These are phyloP conservation scores for Metridium senile DNA, from an alignment of 92 coral and sea anemone genomes.

Conservation along the genomic window DNA sequence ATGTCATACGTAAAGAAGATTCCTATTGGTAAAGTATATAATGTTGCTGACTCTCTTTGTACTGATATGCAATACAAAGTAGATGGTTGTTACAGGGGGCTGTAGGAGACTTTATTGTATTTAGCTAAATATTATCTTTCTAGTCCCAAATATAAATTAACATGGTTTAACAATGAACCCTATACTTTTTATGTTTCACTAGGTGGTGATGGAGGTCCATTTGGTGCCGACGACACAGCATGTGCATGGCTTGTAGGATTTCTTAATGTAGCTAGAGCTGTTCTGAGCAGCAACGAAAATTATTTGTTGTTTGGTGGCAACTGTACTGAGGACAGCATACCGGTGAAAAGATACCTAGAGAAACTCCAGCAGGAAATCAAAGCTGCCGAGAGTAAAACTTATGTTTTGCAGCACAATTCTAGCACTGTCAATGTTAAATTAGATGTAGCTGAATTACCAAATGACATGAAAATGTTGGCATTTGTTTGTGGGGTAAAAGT, in stretches of 20 bases:
- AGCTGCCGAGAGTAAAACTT: conserved; percentile 27
- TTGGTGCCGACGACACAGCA: conserved; percentile 55
- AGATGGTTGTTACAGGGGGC: conserved; percentile 38
- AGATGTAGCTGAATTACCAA: too few relatives aligned
- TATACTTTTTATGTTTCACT: conserved; percentile 41
- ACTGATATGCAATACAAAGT: conserved; percentile 42
- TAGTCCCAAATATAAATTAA: conserved; percentile 24
- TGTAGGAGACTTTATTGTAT: conserved; percentile 28
- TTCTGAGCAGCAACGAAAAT: conserved; percentile 58
- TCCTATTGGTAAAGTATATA: conserved; percentile 39
- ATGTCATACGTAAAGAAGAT: conserved; percentile 54
- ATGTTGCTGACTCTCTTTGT: conserved; percentile 49
- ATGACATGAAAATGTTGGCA: conserved; percentile 74
- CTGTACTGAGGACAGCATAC: conserved; percentile 46
- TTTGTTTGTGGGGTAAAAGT: conserved; percentile 57
- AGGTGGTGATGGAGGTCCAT: conserved; percentile 69
- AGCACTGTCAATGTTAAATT: conserved; percentile 41
- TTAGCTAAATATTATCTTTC: conserved; percentile 54
- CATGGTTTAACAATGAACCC: conserved; percentile 33
- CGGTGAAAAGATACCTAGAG: conserved; percentile 44
- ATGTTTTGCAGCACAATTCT: conserved; percentile 20
- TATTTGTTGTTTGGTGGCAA: conserved; percentile 61
- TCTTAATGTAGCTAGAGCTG: conserved; percentile 47
- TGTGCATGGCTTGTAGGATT: too few relatives aligned
- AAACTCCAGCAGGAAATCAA: conserved; percentile 31